Conservation (phyloP, 2,113 vertebrate species). For the Anguilla japonica region DNA sequence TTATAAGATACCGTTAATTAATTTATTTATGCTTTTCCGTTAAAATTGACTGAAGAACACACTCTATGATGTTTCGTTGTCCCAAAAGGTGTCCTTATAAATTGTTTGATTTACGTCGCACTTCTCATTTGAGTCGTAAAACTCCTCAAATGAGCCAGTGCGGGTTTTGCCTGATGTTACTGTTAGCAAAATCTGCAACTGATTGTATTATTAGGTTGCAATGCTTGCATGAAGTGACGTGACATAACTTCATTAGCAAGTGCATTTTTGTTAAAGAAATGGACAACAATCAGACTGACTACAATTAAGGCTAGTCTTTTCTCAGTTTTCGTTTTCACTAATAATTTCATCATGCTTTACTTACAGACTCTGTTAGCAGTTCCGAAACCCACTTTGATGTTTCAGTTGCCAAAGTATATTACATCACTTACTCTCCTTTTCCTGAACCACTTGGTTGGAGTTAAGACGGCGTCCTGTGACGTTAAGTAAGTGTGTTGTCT, state of each 20-base stretch:
- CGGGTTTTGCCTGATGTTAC: no score
- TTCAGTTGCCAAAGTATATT: conserved; percentile 23
- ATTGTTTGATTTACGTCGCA: no score
- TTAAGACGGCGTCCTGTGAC: conserved; percentile 25
- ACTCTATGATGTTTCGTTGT: no score
- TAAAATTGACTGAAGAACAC: no score
- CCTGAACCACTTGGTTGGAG: conserved; percentile 16
- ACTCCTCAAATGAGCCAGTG: no score
- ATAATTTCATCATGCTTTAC: background rate
- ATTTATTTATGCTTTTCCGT: no score
- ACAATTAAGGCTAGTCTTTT: background rate
- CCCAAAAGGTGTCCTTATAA: no score
- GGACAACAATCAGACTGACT: background rate
- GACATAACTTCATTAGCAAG: background rate
- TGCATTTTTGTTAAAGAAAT: background rate
- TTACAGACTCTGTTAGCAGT: conserved; percentile 17
- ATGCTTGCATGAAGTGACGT: background rate
- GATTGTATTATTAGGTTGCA: background rate
- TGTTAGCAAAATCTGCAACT: background rate
- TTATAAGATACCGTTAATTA: no score
- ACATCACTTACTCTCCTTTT: conserved; percentile 3
- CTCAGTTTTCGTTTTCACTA: background rate
- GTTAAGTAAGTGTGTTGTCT: conserved; percentile 6
- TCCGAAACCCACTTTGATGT: conserved; percentile 18
- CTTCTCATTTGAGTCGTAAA: no score